Evolutionary conservation across 2,888 invertebrate genomes (phyloP), one percentile per base, ranked within the genome.

Genomic region (Drosophila ezoana): DNA sequence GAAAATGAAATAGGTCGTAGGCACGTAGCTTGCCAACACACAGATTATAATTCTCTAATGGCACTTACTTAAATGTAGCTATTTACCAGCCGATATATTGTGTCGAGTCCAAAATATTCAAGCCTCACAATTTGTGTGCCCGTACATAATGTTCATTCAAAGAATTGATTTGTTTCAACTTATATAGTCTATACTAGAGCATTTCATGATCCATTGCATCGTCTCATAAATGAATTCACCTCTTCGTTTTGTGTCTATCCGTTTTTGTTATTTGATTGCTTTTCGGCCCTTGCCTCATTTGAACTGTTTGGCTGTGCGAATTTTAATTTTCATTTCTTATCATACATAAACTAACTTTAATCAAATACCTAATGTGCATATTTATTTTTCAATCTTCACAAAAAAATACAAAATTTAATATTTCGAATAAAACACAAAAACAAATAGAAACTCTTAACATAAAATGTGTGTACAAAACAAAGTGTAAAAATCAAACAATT

Each of bases 401-500:
- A 40, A n/a, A 52, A 40, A 48, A 43, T 35, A 28, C 52, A 68
- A 56, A 28, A 72, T 56, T 45, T 33, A 60, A 65, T 68, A 52
- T 59, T 62, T 45, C 32, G 44, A 56, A 43, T 28, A 32, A 52
- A 56, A 65, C 35, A 53, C 33, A 52, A 52, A 64, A 66, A 43
- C 56, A 64, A 71, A 58, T 48, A 32, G 56, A 77, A 83, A 79
- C 69, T 77, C 48, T 63, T 65, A 65, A 70, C 65, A 44, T 64
- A 73, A 78, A 88, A 88, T 84, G 77, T 81, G 79, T 87, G 88
- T 84, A 88, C 84, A 86, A 89, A 89, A 75, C 70, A 62, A 86
- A 79, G 66, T 87, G 86, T 89, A 86, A 87, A 88, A 88, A 76
- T 67, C 71, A 83, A 85, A 81, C 81, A 82, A 86, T 80, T 82